phyloP scores from a whole-genome alignment of 2,888 invertebrate genomes.

The Calameuta filiformis region DNA sequence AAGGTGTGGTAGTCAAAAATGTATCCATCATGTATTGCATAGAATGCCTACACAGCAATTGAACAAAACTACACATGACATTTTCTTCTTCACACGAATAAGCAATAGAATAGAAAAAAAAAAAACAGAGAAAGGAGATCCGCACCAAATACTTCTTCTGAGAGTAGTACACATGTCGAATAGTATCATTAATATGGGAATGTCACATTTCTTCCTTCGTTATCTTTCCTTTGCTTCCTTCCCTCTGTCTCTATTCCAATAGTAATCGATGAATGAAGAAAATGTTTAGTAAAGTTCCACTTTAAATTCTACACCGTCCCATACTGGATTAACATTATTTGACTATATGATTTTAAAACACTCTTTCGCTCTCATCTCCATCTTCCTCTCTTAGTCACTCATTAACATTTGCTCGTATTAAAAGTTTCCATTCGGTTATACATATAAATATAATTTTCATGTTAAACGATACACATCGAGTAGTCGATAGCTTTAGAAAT shows the following conservation, averaged over 20 bases:
- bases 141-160: neutral
- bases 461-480: conserved; percentile 38
- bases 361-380: neutral
- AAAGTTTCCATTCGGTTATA: neutral
- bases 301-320: neutral
- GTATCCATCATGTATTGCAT: neutral
- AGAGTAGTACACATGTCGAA: neutral
- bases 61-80: neutral
- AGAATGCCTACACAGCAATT: neutral
- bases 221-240: neutral
- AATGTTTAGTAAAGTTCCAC: neutral
- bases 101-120: neutral
- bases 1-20: neutral
- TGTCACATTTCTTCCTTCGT: neutral
- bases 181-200: neutral
- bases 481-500: conserved; percentile 45
- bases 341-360: neutral
- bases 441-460: conserved; percentile 18
- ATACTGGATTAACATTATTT: neutral
- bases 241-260: neutral
- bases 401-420: neutral
- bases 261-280: neutral
- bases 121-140: neutral
- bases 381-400: neutral
- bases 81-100: neutral